These are phyloP conservation scores for Limonius californicus DNA, from an alignment of 1,140 invertebrate genomes.

Conservation along the genomic window DNA sequence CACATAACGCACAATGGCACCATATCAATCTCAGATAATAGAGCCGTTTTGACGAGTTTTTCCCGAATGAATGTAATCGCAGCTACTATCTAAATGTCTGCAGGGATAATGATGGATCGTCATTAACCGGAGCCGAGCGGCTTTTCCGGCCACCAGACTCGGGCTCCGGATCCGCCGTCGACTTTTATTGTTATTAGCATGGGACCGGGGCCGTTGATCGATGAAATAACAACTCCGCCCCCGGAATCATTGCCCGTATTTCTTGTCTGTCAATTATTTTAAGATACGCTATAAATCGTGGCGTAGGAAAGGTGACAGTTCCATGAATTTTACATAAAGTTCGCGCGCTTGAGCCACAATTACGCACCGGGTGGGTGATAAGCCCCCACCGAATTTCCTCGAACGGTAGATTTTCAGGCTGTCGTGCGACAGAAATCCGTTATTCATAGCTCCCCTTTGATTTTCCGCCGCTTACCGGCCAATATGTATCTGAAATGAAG, in stretches of 20 bases:
- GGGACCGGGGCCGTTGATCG: background rate
- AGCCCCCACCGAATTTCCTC: constrained; percentile 19
- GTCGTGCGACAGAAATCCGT: constrained; percentile 19
- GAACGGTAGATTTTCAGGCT: constrained; percentile 25
- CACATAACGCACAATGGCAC: background rate
- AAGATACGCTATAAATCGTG: constrained; percentile 28
- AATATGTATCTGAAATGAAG: constrained; percentile 29
- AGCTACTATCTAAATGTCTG: background rate
- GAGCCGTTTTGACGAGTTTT: background rate
- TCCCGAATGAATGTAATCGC: background rate
- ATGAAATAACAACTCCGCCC: background rate
- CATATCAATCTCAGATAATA: background rate
- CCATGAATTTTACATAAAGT: constrained; percentile 29
- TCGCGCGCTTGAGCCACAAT: constrained; percentile 21
- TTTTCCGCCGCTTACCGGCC: constrained; percentile 29
- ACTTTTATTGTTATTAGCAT: constrained; percentile 1
- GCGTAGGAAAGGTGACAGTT: constrained; percentile 28
- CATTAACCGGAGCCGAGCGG: background rate
- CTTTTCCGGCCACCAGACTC: background rate
- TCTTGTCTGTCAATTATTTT: constrained; percentile 29
- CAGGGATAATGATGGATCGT: background rate
- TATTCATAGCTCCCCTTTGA: constrained; percentile 30
- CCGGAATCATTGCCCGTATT: constrained; percentile 15
- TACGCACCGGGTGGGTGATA: constrained; percentile 16
- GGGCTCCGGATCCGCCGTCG: background rate